Base-by-base conservation (phyloP, 2,888 invertebrate species). In the Machimus atricapillus region DNA sequence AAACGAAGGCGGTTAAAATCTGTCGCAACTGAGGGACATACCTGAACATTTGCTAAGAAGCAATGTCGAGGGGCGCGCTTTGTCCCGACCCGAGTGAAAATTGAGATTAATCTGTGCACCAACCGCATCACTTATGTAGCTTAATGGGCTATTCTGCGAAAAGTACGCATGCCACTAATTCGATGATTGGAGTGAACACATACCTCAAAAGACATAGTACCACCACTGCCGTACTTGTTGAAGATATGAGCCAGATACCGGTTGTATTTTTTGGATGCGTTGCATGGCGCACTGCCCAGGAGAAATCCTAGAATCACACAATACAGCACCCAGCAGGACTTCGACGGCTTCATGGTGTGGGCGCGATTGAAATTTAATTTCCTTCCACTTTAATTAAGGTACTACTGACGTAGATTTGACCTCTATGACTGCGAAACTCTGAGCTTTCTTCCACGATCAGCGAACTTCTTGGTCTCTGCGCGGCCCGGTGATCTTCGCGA, bases 121-220 rank as follows among this genome's bases (percentile, higher is more conserved):
- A 66, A 66, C 66, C 66, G 23, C 27, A 66, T 83, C 66, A 31
- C 31, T 12, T 46, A 14, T 46, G 43, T 46, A 52, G 14, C 19
- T 56, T 74, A 78, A 58, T 78, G 56, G 31, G n/a, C 46, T 19
- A 52, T 66, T 46, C 34, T 9, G 40, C 52, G 66, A 40, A 87
- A 85, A 77, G n/a, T 46, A 85, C 74, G 37, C 43, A 40, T 43
- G 74, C 46, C 43, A 46, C 43, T 78, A 73, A 87, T 82, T 82
- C 43, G 27, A 58, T 82, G 14, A 85, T 74, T 40, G 43, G 27
- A 76, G n/a, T 16, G 78, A 77, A 76, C 74, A 88, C 89, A 90
- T 90, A 92, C 92, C 92, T 92, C 92, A 89, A 92, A 92, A 88
- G 91, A 91, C 89, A 92, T 92, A 56, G 91, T 90, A 31, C 91